A percentile compares a stretch with the other conserved stretches of the same genome.
Conservation (phyloP, 2,113 vertebrate genomes). For the Ia io region DNA sequence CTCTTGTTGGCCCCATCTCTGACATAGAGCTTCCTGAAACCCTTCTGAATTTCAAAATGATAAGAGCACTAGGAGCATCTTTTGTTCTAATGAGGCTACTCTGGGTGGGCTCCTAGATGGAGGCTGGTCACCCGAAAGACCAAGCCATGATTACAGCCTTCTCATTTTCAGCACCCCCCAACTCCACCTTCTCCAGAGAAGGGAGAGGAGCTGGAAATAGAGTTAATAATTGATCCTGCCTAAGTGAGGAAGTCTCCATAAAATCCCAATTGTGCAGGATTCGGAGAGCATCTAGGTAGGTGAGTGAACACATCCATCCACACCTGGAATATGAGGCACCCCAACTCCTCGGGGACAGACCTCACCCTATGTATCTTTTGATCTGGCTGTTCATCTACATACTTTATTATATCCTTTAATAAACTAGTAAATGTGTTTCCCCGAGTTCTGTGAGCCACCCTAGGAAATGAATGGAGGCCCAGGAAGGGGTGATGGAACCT, state of each 20-base stretch:
- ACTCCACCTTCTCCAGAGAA: neutral
- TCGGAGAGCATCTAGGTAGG: neutral
- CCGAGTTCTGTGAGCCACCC: neutral
- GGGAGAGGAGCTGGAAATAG: too few species aligned
- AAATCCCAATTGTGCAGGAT: neutral
- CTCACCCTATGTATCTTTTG: neutral
- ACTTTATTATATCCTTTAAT: neutral
- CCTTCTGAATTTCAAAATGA: neutral
- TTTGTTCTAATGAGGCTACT: neutral
- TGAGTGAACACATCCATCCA: neutral
- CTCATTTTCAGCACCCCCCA: neutral
- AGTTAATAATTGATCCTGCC: neutral
- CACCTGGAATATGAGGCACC: neutral
- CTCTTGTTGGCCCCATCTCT: neutral
- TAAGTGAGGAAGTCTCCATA: neutral
- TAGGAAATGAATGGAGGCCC: neutral
- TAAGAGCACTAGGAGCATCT: neutral
- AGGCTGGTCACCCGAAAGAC: neutral
- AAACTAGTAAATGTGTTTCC: neutral
- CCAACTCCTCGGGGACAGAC: neutral
- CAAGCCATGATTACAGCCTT: neutral
- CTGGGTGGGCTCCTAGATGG: neutral
- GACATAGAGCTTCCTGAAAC: neutral
- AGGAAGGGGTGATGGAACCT: neutral
- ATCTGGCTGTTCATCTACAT: neutral